These are phyloP conservation scores for Neostethus bicornis DNA, from an alignment of 2,797 vertebrate genomes.

Conservation along the genomic window DNA sequence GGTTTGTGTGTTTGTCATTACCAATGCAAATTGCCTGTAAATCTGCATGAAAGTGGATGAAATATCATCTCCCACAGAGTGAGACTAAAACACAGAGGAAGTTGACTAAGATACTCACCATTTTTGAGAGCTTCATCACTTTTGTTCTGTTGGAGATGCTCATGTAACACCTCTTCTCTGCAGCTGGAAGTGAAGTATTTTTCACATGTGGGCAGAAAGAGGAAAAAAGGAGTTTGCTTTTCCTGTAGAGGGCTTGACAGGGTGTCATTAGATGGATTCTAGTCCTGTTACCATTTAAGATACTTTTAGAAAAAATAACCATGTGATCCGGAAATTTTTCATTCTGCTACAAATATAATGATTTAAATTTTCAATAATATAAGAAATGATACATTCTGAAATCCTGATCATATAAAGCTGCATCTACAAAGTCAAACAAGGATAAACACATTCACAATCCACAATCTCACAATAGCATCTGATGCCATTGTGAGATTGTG, in stretches of 20 bases:
- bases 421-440: not conserved
- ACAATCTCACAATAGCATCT: too few relatives aligned
- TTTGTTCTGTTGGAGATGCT: conserved; percentile 1
- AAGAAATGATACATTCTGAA: too few relatives aligned
- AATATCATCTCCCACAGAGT: not conserved
- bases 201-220: conserved; percentile 15
- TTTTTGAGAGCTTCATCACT: conserved; percentile 10
- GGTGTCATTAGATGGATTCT: conserved; percentile 1
- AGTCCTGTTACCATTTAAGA: conserved; percentile 1
- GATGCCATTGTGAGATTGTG: not conserved
- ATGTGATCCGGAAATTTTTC: conserved; percentile 5
- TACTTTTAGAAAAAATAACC: not conserved
- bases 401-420: too few relatives aligned
- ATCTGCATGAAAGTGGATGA: conserved; percentile 19
- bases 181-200: conserved; percentile 22
- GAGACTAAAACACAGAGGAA: conserved; percentile 8
- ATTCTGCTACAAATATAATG: conserved; percentile 1
- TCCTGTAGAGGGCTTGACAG: conserved; percentile 2
- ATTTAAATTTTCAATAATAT: not conserved
- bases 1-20: conserved; percentile 40
- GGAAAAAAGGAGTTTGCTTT: not conserved
- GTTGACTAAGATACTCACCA: conserved; percentile 2
- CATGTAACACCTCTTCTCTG: conserved; percentile 5
- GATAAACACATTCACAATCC: too few relatives aligned
- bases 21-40: conserved; percentile 38